Conservation (phyloP, 2,113 vertebrate species). For the Calyptommatus sinebrachiatus region DNA sequence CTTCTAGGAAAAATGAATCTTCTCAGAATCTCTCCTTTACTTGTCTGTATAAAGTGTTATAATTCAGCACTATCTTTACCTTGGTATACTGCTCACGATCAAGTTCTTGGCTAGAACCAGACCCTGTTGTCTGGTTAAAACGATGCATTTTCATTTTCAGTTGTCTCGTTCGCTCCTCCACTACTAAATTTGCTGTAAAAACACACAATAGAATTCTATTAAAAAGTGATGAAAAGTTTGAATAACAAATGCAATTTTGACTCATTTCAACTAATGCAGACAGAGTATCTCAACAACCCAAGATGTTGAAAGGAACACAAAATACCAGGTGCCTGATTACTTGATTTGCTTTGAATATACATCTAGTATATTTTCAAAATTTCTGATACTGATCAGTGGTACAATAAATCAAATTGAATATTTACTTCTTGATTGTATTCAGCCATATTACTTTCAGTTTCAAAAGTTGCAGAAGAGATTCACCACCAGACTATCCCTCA, state of each 20-base stretch:
- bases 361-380: conserved; percentile 41
- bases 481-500: no score
- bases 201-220: conserved; percentile 77
- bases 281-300: conserved; percentile 60
- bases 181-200: conserved; percentile 85
- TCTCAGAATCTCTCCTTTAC: conserved; percentile 22
- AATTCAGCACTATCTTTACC: conserved; percentile 72
- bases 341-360: conserved; percentile 14
- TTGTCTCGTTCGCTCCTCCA: conserved; percentile 90
- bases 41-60: conserved; percentile 47
- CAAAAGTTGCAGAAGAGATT: no score
- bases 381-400: conserved; percentile 37
- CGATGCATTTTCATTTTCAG: conserved; percentile 91
- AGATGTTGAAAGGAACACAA: conserved; percentile 58
- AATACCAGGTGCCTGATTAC: conserved; percentile 52
- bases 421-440: background rate
- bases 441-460: no score
- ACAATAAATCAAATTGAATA: conserved; percentile 49
- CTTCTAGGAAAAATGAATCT: background rate
- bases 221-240: conserved; percentile 53
- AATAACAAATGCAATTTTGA: conserved; percentile 50
- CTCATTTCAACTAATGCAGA: conserved; percentile 46
- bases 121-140: conserved; percentile 88
- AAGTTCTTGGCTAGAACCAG: conserved; percentile 91
- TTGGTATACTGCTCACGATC: conserved; percentile 86